Base-by-base conservation (phyloP, 2,113 vertebrate genomes). In the Poecilia latipinna region DNA sequence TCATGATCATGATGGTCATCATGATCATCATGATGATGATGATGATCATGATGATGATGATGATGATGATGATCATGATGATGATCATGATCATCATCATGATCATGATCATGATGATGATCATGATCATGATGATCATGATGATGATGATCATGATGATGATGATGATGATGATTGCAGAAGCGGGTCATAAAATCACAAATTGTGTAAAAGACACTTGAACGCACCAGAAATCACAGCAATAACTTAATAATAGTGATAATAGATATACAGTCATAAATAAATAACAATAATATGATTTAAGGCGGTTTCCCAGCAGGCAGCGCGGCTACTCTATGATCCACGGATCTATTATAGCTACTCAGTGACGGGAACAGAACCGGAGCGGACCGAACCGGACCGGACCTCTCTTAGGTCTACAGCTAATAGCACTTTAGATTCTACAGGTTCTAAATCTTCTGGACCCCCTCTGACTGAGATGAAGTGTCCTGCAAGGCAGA, bases 201-300 rank as follows among this genome's bases (percentile, higher is more conserved):
- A 79, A 91, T 92, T 87, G 86, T 80, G 87, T 74, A 82, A 51
- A 77, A 84, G 92, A 90, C 93, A 92, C 84, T 60, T 39, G 89
- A 91, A 79, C 80, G 65, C 65, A 90, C 57, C 79, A 89, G 91
- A 90, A 78, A 83, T 68, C 82, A 76, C 93, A 95, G 95, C 93
- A 96, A 95, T 95, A 95, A 92, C 96, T 97, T 96, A 97, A 97
- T 97, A 98, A 97, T 97, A 98, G 97, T 12, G 10, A 37, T 37
- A 37, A 37, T 37, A 11, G 1, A 35, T 37, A 94, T 94, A 90
- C 80, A 95, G 96, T 96, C 96, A 89, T 67, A 44, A 44, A 94
- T 94, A 90, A 70, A 74, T 92, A 92, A 94, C 86, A 62, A 74
- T 48, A 8, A 72, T 80, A 70, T 89, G 82, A 72, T 84, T 96